A percentile compares a stretch with the other conserved stretches of the same genome.
phyloP scores from a whole-genome alignment of 1,140 invertebrate genomes.

The Drosophila kurseongensis region DNA sequence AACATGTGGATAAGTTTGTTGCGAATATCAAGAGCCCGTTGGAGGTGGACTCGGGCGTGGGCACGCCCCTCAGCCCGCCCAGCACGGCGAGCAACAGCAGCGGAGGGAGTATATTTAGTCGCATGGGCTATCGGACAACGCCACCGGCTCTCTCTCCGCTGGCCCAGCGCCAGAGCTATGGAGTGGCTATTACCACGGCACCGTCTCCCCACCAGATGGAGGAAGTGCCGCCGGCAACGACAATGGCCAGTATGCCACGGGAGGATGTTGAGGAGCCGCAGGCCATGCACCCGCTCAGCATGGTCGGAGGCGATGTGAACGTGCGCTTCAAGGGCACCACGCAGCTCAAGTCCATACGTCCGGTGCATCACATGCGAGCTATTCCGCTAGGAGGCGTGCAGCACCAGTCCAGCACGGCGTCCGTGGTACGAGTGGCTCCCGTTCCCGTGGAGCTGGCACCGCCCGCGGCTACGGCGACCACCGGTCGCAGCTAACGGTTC shows the following conservation, averaged over 20 bases:
- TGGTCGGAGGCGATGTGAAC: constrained; percentile 87
- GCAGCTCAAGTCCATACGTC: constrained; percentile 86
- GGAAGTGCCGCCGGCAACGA: constrained; percentile 33
- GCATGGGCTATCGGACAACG: constrained; percentile 79
- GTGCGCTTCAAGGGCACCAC: constrained; percentile 89
- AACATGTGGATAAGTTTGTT: constrained; percentile 85
- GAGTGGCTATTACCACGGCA: constrained; percentile 52
- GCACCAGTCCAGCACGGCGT: constrained; percentile 35
- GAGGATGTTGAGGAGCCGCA: constrained; percentile 79
- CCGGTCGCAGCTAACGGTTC: constrained; percentile 82
- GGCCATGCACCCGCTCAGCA: constrained; percentile 86
- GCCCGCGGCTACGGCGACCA: constrained; percentile 45
- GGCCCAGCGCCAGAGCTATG: constrained; percentile 57
- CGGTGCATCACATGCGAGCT: constrained; percentile 74
- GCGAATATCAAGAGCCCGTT: constrained; percentile 83
- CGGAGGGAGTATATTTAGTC: constrained; percentile 75
- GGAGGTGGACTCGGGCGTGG: constrained; percentile 86
- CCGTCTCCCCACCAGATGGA: constrained; percentile 35
- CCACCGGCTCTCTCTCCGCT: constrained; percentile 70
- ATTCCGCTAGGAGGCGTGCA: constrained; percentile 52
- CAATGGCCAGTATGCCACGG: constrained; percentile 7
- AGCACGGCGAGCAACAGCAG: constrained; percentile 70
- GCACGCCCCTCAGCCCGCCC: constrained; percentile 85
- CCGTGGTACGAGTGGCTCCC: constrained; percentile 33
- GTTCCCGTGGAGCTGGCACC: constrained; percentile 46